Percentiles rank a stretch among this genome's conserved stretches.
Evolutionary conservation across 2,888 invertebrate species (phyloP).

Genomic region (Luperina nickerlii): DNA sequence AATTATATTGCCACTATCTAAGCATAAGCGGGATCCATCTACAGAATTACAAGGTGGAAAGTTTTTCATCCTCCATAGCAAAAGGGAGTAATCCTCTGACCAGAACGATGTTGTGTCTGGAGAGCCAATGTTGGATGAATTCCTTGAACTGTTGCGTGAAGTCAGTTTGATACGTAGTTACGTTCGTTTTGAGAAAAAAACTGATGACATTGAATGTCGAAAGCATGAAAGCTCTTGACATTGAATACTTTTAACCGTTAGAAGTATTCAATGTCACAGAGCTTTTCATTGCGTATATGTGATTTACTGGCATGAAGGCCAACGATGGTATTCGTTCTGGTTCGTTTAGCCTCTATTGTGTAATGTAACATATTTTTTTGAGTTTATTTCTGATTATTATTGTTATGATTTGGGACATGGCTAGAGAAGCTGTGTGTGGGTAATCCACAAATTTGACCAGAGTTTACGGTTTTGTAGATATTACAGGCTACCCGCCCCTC

Average conservation of each 20-base stretch:
- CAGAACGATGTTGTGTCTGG: not conserved
- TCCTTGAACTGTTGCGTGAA: not conserved
- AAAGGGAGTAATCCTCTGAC: not conserved
- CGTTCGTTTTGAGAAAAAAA: not conserved
- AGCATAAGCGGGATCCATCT: not conserved
- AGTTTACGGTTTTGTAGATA: not conserved
- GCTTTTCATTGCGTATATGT: not conserved
- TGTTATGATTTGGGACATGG: not conserved
- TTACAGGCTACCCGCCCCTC: no score
- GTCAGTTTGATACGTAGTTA: not conserved
- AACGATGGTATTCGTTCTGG: not conserved
- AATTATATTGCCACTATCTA: not conserved
- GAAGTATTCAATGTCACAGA: not conserved
- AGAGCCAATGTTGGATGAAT: not conserved
- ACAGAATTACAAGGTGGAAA: not conserved
- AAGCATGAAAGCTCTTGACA: not conserved
- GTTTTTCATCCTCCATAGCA: no score
- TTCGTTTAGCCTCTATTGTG: not conserved
- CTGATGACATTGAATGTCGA: not conserved
- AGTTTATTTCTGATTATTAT: not conserved
- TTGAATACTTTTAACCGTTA: not conserved
- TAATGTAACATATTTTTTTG: not conserved
- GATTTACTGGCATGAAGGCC: not conserved
- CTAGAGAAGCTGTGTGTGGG: no score
- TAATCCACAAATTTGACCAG: not conserved